Percentiles rank a stretch among this genome's conserved stretches.
phyloP scores from a whole-genome alignment of 2,113 vertebrate genomes.

The Cinclus mexicanus region DNA sequence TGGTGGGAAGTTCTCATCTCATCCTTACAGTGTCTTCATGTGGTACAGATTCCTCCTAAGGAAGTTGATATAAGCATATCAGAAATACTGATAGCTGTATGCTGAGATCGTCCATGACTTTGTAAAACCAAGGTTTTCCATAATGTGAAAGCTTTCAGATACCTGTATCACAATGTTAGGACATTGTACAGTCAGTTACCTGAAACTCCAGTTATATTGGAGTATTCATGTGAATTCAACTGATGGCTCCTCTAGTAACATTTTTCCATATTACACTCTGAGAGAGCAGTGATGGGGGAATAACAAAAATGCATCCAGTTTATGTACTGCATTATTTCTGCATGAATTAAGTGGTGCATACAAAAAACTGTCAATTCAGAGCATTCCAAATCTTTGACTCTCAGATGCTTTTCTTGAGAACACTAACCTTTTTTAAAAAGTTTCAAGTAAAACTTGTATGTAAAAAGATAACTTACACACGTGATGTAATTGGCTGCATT shows the following conservation, averaged over 20 bases:
- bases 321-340: neutral
- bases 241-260: neutral
- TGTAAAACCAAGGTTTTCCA: neutral
- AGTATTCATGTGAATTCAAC: neutral
- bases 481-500: neutral
- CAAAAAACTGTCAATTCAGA: neutral
- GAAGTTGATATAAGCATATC: neutral
- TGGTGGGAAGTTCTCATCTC: neutral
- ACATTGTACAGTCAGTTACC: neutral
- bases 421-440: neutral
- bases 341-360: neutral
- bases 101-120: neutral
- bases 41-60: neutral
- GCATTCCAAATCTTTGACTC: neutral
- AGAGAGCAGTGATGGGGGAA: neutral
- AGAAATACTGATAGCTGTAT: neutral
- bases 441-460: neutral
- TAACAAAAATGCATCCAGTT: neutral
- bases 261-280: neutral
- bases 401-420: neutral
- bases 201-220: neutral
- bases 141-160: neutral
- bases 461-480: neutral
- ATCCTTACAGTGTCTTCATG: neutral
- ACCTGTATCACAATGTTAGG: neutral